Evolutionary conservation across 2,113 vertebrate species (phyloP), one percentile per base, ranked within the genome.

Genomic region (Protomyctophum bolini): DNA sequence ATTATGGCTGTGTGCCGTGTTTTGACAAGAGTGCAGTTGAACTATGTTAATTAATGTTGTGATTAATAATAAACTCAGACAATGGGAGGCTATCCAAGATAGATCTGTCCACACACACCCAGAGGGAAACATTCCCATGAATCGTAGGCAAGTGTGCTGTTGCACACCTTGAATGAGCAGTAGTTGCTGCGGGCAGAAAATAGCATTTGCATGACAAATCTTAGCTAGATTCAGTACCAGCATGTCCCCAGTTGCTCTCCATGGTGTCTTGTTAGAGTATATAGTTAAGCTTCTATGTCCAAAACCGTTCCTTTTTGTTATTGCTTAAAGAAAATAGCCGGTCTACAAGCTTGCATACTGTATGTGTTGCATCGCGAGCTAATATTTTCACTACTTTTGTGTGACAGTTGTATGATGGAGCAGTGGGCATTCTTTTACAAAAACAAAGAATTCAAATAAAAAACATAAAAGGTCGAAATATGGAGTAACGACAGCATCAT

Each of bases 371-470:
- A 41, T 41, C 5, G 33, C 33, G 2, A 21, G 21, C 21, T 21
- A 21, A 21, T 21, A 41, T 41, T 41, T 41, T 41, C 33, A 41
- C 33, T 41, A 41, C 33, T 41, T 41, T 3, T 41, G 5, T 41
- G 33, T 41, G 33, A 6, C 33, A 41, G 33, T 21, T 21, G 21
- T 21, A 21, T 21, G 21, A 21, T 21, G 21, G 21, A 21, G 21
- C 21, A 21, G 21, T 2, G 2, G 33, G 3, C 33, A 41, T 41
- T 41, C 3, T 2, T 41, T 41, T 41, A 6, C 33, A 41, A 63
- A 28, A 63, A 29, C 58, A 69, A 21, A n/a, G n/a, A n/a, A n/a
- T n/a, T n/a, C n/a, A n/a, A 77, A 77, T 58, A 72, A 49, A 65
- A 63, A 10, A 29, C 4, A 21, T 2, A 41, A 41, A 41, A 41